Evolutionary conservation across 2,797 vertebrate genomes (phyloP).

Genomic region (Tolypeutes matacus): DNA sequence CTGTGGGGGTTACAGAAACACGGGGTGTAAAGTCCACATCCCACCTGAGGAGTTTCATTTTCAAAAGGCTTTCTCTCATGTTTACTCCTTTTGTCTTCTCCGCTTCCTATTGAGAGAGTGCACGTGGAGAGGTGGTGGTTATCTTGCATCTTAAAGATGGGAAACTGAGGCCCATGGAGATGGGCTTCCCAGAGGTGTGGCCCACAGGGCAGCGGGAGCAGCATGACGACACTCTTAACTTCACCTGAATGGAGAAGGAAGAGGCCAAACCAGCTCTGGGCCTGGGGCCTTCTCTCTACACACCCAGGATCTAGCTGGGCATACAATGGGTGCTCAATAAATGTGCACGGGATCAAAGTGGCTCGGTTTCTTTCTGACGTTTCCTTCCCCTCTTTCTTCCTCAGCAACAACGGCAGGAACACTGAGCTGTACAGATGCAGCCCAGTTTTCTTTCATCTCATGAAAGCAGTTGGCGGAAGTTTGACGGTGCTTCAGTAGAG

Average conservation of each 20-base stretch:
- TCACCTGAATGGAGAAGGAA: fast-evolving
- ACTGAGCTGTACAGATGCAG: background rate
- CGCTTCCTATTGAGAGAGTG: background rate
- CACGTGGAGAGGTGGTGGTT: no score
- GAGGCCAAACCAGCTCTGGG: fast-evolving
- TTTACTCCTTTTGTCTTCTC: no score
- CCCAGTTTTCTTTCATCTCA: background rate
- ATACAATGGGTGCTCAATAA: background rate
- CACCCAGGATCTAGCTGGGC: fast-evolving
- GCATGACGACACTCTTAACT: no score
- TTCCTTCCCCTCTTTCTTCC: background rate
- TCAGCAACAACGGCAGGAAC: background rate
- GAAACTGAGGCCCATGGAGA: background rate
- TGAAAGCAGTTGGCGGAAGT: background rate
- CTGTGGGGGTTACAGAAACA: no score
- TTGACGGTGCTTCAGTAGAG: background rate
- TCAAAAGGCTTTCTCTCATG: background rate
- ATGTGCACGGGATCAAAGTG: fast-evolving
- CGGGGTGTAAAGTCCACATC: background rate
- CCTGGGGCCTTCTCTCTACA: background rate
- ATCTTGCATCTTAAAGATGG: background rate
- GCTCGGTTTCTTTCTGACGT: background rate
- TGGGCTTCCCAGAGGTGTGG: background rate
- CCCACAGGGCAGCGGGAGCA: no score
- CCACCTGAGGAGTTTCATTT: background rate